Evolutionary conservation across 2,888 invertebrate genomes (phyloP).

Genomic region (Pomacea canaliculata): DNA sequence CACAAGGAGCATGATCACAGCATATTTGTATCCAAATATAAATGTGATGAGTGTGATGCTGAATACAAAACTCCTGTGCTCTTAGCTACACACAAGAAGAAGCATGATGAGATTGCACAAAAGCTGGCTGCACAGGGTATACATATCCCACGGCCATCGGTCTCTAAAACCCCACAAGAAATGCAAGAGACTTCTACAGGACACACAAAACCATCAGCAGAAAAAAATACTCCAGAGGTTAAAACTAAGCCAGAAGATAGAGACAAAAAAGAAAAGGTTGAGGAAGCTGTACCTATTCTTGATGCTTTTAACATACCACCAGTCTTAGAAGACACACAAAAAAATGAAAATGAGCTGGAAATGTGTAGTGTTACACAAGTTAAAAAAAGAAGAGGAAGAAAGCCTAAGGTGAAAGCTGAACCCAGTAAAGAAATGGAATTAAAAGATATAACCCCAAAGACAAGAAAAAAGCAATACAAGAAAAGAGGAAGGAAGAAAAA

Average conservation of each 20-base stretch:
- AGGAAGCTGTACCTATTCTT: no score
- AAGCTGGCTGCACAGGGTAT: slow-evolving; percentile 17
- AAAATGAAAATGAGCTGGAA: no score
- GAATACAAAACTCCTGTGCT: slow-evolving; percentile 11
- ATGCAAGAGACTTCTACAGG: no score
- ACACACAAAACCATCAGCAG: no score
- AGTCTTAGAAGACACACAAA: no score
- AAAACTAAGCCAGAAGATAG: no score
- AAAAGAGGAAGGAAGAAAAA: neutral
- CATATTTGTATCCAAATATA: slow-evolving; percentile 1
- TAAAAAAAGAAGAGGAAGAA: neutral
- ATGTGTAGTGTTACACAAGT: neutral
- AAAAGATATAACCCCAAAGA: neutral
- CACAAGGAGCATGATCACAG: slow-evolving; percentile 13
- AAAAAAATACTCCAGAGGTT: no score
- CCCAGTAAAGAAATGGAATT: neutral
- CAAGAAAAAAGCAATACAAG: neutral
- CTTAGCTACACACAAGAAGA: slow-evolving; percentile 13
- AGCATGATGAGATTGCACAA: slow-evolving; percentile 12
- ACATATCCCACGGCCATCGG: slow-evolving; percentile 1
- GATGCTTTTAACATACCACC: no score
- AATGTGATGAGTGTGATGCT: slow-evolving; percentile 23
- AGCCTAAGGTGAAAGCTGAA: neutral
- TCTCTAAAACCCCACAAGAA: no score
- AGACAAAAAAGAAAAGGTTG: no score